phyloP scores from a whole-genome alignment of 2,797 vertebrate species.

The Clarias pachynema region DNA sequence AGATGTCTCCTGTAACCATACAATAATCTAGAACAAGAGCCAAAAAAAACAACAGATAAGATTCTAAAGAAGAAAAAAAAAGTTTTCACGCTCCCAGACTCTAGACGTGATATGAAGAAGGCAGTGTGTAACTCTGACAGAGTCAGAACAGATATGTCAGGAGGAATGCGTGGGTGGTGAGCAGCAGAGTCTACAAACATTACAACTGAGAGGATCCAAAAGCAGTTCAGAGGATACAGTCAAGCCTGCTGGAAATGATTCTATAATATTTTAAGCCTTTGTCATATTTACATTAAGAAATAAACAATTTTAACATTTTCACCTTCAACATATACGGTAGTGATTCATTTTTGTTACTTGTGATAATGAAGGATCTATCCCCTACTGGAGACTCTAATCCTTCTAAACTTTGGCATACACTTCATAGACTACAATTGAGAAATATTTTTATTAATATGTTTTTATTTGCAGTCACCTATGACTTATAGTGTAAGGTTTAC shows the following conservation, averaged over 20 bases:
- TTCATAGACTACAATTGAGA: neutral
- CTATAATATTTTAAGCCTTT: neutral
- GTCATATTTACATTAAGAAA: neutral
- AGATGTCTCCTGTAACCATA: slow-evolving; percentile 4
- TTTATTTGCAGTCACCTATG: neutral
- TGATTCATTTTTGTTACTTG: neutral
- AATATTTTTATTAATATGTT: neutral
- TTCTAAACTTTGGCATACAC: neutral
- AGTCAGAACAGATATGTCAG: slow-evolving; percentile 25
- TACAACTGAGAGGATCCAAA: slow-evolving; percentile 11
- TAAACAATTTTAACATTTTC: neutral
- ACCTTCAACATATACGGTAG: neutral
- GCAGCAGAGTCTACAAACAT: slow-evolving; percentile 19
- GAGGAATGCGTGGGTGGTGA: slow-evolving; percentile 16
- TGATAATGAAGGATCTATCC: neutral
- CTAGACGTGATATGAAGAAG: slow-evolving; percentile 5
- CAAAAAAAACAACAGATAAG: neutral
- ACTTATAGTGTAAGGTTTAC: neutral
- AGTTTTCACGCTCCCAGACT: slow-evolving; percentile 1
- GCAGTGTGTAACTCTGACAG: slow-evolving; percentile 4
- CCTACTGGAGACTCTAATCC: neutral
- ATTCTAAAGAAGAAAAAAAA: neutral
- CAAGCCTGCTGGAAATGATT: neutral
- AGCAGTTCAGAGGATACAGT: slow-evolving; percentile 2
- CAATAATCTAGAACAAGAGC: neutral